Evolutionary conservation across 1,140 invertebrate species (phyloP), one percentile per base, ranked within the genome.

Genomic region (Tetranychus urticae): DNA sequence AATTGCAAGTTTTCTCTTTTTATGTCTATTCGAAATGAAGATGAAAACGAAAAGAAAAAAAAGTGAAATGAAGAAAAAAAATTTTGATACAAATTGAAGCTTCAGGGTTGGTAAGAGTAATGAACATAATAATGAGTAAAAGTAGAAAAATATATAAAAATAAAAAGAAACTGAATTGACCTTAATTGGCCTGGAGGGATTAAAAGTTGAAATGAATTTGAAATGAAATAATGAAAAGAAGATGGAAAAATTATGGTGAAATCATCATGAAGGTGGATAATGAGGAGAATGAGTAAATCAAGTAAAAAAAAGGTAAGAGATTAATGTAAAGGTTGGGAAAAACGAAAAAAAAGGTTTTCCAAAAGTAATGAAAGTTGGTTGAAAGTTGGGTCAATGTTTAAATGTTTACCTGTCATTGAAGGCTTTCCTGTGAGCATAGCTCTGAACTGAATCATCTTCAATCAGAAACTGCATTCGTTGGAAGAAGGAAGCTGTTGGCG

Each of bases 401-500:
- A 23, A 23, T 23, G 23, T 23, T 82, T 82, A 97, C 93, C 87
- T 94, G 79, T 96, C 90, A 67, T 88, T 91, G 77, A 94, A 97
- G 74, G 92, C 87, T 74, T 91, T 86, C 77, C 86, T 84, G 70
- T 92, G 88, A 34, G 91, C 90, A 75, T 97, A 97, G 69, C 86
- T 92, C 74, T 98, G 94, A 35, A 97, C 91, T 62, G 88, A 91
- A 71, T 94, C 89, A 71, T 96, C 90, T 75, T 97, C 91, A 62
- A 98, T 92, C 59, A 99, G 81, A 75, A 98, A 99, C 70, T 92
- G 90, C 71, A 97, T 90, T 50, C 91, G 80, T 71, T 97, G 89
- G 70, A 94, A 97, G 74, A 98, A 98, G 2, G 90, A 92, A 6
- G 90, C 88, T 1, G 90, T 93, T 47, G 92, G 86, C 50, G 88